phyloP scores from a whole-genome alignment of 2,888 invertebrate species.

The Candidula unifasciata region DNA sequence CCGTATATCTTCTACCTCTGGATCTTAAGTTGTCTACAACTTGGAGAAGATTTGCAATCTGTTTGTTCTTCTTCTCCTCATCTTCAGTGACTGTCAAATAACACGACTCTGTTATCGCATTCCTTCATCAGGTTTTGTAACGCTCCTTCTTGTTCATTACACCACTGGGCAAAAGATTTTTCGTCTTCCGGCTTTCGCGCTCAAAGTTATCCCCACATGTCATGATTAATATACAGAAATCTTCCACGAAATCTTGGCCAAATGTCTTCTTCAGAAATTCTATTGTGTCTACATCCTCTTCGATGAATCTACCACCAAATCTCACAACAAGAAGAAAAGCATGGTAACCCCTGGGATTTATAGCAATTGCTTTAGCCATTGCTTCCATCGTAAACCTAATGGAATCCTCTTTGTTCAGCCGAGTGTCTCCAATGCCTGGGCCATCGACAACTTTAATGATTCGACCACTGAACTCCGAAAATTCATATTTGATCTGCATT shows the following conservation, averaged over 20 bases:
- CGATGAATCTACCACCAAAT: neutral
- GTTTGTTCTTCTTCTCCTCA: neutral
- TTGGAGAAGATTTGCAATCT: neutral
- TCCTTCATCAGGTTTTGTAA: neutral
- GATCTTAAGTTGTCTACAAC: neutral
- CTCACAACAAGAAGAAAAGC: neutral
- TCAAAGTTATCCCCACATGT: conserved; percentile 15
- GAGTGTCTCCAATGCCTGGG: conserved; percentile 13
- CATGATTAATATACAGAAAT: conserved; percentile 5
- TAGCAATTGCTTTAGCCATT: neutral
- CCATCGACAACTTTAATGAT: conserved; percentile 25
- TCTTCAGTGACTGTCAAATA: neutral
- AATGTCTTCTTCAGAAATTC: conserved; percentile 19
- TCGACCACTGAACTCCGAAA: neutral
- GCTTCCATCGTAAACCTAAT: conserved; percentile 6
- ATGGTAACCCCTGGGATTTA: neutral
- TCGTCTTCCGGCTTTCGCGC: neutral
- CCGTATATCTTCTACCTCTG: neutral
- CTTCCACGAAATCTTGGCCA: neutral
- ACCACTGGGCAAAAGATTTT: conserved; percentile 7
- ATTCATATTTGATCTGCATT: neutral
- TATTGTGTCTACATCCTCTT: conserved; percentile 5
- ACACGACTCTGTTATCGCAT: neutral
- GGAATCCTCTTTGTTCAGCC: neutral
- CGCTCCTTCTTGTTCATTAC: neutral